Conservation (phyloP, 2,113 vertebrate species). For the Gymnobelideus leadbeateri region DNA sequence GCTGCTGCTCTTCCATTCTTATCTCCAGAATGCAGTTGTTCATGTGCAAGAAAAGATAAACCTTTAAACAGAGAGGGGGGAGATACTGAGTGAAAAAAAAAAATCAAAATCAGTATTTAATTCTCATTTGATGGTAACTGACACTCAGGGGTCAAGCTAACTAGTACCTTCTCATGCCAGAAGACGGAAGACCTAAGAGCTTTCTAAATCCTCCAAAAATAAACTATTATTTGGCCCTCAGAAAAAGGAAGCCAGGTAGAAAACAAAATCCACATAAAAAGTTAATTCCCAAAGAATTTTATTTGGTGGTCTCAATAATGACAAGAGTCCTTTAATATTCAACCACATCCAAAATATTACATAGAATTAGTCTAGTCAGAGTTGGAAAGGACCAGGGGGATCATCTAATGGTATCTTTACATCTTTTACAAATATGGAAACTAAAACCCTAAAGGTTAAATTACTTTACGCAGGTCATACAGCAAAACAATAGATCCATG, state of each 20-base stretch:
- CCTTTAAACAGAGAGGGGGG: conserved; percentile 37
- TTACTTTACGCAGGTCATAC: background rate
- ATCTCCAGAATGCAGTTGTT: conserved; percentile 69
- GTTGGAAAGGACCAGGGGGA: background rate
- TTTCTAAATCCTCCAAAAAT: conserved; percentile 41
- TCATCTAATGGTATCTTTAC: background rate
- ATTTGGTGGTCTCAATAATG: conserved; percentile 25
- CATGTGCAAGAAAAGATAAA: conserved; percentile 37
- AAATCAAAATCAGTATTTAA: conserved; percentile 43
- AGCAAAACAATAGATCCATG: background rate
- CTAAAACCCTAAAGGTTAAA: background rate
- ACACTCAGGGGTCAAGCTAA: background rate
- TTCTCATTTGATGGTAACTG: conserved; percentile 36
- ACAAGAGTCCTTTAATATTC: background rate
- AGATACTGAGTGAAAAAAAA: conserved; percentile 11
- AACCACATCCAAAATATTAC: background rate
- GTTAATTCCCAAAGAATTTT: conserved; percentile 54
- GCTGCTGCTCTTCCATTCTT: conserved; percentile 63
- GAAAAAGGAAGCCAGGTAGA: conserved; percentile 59
- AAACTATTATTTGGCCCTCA: conserved; percentile 60
- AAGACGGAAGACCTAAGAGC: background rate
- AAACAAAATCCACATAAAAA: background rate
- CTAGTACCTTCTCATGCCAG: background rate
- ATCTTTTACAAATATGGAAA: background rate
- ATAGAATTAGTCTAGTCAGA: background rate